Evolutionary conservation across 2,797 vertebrate genomes (phyloP).

Genomic region (Bradypodion pumilum): DNA sequence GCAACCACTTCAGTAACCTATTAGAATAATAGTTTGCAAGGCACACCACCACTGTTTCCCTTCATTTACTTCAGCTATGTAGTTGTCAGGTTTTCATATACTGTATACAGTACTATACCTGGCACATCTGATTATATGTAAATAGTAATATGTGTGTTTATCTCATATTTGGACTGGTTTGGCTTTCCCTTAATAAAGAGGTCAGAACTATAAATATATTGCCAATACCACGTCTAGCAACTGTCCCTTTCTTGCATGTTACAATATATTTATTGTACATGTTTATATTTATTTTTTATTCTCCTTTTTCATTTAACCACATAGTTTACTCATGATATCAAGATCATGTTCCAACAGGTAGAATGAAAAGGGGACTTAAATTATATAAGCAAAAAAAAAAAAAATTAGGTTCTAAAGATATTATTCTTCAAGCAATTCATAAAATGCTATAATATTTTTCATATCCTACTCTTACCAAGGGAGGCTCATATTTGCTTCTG

Average conservation of each 20-base stretch:
- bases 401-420: no score
- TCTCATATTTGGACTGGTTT: not conserved
- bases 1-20: no score
- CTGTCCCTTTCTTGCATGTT: not conserved
- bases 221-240: not conserved
- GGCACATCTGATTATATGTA: not conserved
- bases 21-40: no score
- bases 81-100: no score
- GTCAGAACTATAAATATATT: not conserved
- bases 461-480: conserved; percentile 28
- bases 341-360: no score
- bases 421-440: no score
- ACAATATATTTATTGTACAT: not conserved
- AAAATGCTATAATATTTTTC: not conserved
- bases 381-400: not conserved
- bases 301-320: not conserved
- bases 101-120: not conserved
- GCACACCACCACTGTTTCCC: no score
- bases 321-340: no score
- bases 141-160: not conserved
- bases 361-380: not conserved
- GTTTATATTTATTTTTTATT: not conserved
- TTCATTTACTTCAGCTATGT: no score
- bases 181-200: no score
- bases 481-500: conserved; percentile 13